Evolutionary conservation across 2,888 invertebrate genomes (phyloP), one percentile per base, ranked within the genome.

Genomic region (Cephus pulcher): DNA sequence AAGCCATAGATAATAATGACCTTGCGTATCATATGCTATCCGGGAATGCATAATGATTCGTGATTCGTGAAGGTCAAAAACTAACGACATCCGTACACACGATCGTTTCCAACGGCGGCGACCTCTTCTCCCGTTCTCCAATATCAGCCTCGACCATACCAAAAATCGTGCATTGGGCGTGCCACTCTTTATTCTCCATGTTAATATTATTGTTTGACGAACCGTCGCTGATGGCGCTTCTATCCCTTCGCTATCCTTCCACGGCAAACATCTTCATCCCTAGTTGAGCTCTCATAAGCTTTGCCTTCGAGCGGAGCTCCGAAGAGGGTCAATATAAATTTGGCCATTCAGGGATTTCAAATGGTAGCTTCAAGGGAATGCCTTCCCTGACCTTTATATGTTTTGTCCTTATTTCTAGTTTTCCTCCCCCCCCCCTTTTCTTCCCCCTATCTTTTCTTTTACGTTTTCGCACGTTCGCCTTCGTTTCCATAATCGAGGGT

Each of bases 401-500:
- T 56, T 23, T 56, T 56, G 56, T 23, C 56, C 23, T 56, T 56
- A 56, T 56, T 56, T 23, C 6, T 23, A 23, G 23, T 23, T 56
- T 23, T 1, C 34, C 34, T 37, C 3, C 6, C 6, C 4, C 15
- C 15, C 6, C 15, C 23, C 6, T 1, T 15, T 1, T 37, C 12
- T 37, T 12, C 6, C 6, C 4, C 15, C 15, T 15, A 0, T 40
- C 15, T 56, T 56, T 23, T 9, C 56, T 56, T 23, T 23, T 56
- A 56, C 9, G 56, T 23, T 56, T 56, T 56, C 23, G 56, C 23
- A 56, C 23, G 56, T 56, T 56, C 56, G 23, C 75, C 34, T 34
- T 71, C 71, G 32, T 34, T 75, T 73, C 74, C 70, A 78, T 74
- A 69, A 68, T 82, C 82, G 81, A 83, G 81, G 81, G 80, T 80